Evolutionary conservation across 1,140 invertebrate genomes (phyloP), one percentile per base, ranked within the genome.

Genomic region (Ruditapes philippinarum): DNA sequence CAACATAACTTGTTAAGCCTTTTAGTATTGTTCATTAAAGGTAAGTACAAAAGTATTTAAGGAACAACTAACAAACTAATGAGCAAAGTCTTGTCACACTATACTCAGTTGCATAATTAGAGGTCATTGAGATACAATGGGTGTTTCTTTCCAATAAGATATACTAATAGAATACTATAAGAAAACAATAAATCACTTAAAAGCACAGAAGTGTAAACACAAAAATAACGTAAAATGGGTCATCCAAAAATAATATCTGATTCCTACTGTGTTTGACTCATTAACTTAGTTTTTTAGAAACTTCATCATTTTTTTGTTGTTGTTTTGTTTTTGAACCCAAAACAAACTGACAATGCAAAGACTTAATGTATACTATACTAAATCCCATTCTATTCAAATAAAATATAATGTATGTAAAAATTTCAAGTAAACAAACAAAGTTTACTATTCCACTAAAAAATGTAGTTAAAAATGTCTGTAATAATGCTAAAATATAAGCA

Each of bases 1-100:
- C n/a, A n/a, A n/a, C n/a, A n/a, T n/a, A n/a, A n/a, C n/a, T n/a
- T n/a, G n/a, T n/a, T n/a, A n/a, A n/a, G n/a, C n/a, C n/a, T n/a
- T n/a, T n/a, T n/a, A n/a, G 42, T 45, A 45, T 14, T 45, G 42
- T 45, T 45, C 5, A 45, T 45, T 7, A 28, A 62, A 25, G 7
- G 7, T 28, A 7, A 62, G 5, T 62, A 62, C 57, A 62, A 25
- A 62, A 62, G 51, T 19, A 4, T 57, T 57, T 0, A 62, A 62
- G n/a, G 57, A 62, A 25, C 25, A 28, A n/a, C 57, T 62, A 62
- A 62, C n/a, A 62, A 28, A 62, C 22, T 62, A 62, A 25, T 62
- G 57, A 62, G 57, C 57, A 62, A 62, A n/a, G 57, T 28, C 57
- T n/a, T 62, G n/a, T 62, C n/a, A 62, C 14, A 62, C 7, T 62